A percentile compares a stretch with the other conserved stretches of the same genome.
phyloP scores from a whole-genome alignment of 2,888 invertebrate genomes.

The Pecten maximus region DNA sequence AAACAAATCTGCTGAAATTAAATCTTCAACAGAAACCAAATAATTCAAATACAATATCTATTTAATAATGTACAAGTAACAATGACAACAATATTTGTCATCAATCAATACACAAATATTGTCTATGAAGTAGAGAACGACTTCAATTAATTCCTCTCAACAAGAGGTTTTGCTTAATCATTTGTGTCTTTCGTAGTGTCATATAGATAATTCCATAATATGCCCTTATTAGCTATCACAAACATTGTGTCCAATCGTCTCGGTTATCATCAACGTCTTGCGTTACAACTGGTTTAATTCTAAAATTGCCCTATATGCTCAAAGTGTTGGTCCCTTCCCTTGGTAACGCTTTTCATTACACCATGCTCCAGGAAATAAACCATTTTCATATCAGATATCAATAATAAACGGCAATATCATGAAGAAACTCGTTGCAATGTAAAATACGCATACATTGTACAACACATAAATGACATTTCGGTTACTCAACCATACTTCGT shows the following conservation, averaged over 20 bases:
- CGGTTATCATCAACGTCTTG: background rate
- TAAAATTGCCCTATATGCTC: background rate
- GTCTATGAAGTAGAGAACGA: too few species aligned
- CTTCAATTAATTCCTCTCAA: too few species aligned
- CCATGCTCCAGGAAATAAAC: too few species aligned
- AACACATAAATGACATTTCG: background rate
- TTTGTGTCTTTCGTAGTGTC: too few species aligned
- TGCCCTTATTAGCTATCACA: too few species aligned
- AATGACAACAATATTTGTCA: background rate
- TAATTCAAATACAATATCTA: background rate
- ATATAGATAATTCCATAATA: too few species aligned
- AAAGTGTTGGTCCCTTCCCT: background rate
- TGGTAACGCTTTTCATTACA: background rate
- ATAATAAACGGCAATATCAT: too few species aligned
- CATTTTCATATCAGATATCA: too few species aligned
- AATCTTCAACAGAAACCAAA: background rate
- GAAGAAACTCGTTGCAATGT: too few species aligned
- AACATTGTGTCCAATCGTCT: background rate
- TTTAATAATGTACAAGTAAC: background rate
- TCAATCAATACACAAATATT: background rate
- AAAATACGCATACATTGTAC: background rate
- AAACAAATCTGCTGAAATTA: background rate
- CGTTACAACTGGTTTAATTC: background rate
- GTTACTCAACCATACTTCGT: background rate
- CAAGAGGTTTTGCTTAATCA: too few species aligned